Conservation (phyloP, 2,113 vertebrate species). For the Ptyas mucosa region DNA sequence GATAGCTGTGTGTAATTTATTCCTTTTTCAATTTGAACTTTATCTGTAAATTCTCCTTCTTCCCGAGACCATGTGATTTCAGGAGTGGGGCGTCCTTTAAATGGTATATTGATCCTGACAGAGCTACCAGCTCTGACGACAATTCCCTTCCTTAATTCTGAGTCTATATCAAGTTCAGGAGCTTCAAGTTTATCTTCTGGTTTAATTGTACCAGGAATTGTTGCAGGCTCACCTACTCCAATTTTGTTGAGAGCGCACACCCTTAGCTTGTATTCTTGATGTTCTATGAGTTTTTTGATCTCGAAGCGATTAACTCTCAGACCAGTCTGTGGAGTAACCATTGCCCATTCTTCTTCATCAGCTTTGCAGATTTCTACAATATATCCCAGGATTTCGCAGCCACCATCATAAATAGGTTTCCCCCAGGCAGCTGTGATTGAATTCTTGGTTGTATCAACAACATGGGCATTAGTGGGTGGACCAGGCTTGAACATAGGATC, state of each 20-base stretch:
- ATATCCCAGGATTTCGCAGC: conserved; percentile 92
- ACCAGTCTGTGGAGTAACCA: conserved; percentile 88
- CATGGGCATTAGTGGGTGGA: conserved; percentile 83
- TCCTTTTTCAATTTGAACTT: conserved; percentile 86
- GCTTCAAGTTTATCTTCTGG: conserved; percentile 92
- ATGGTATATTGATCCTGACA: conserved; percentile 88
- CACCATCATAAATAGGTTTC: conserved; percentile 96
- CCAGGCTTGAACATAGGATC: conserved; percentile 96
- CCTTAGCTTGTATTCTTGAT: conserved; percentile 93
- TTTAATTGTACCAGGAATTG: conserved; percentile 84
- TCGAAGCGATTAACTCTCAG: conserved; percentile 83
- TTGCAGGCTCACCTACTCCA: conserved; percentile 88
- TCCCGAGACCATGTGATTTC: conserved; percentile 93
- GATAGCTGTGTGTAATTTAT: conserved; percentile 87
- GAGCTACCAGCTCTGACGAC: conserved; percentile 88
- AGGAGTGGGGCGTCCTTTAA: conserved; percentile 89
- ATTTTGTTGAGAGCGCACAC: conserved; percentile 92
- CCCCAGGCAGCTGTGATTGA: conserved; percentile 85
- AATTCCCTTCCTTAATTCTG: conserved; percentile 93
- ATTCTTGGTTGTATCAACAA: conserved; percentile 84
- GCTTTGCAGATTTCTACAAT: conserved; percentile 91
- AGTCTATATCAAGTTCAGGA: conserved; percentile 92
- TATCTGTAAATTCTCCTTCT: conserved; percentile 86
- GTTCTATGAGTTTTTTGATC: conserved; percentile 87
- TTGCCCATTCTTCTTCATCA: conserved; percentile 94